Percentiles rank a stretch among this genome's conserved stretches.
Conservation (phyloP, 1,140 invertebrate genomes). For the Reticulitermes speratus region DNA sequence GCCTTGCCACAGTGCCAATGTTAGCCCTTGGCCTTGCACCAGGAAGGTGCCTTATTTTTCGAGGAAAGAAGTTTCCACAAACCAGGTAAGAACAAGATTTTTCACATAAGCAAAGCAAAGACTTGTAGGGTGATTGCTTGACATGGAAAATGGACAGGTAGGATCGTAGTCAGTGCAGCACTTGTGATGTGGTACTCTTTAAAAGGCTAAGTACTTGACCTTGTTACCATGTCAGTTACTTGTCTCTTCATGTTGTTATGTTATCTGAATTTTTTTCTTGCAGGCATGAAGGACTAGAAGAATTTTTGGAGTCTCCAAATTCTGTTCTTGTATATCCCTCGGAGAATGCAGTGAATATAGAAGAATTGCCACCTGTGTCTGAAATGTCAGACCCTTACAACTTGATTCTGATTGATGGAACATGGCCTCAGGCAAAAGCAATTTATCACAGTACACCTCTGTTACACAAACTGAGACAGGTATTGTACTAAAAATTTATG, state of each 20-base stretch:
- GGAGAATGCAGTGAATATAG: conserved; percentile 64
- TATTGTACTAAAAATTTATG: conserved; percentile 33
- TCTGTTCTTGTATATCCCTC: conserved; percentile 84
- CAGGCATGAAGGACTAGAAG: conserved; percentile 65
- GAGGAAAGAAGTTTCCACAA: conserved; percentile 80
- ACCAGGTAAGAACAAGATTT: conserved; percentile 44
- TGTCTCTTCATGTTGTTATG: no score
- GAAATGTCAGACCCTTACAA: conserved; percentile 58
- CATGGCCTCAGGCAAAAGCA: conserved; percentile 87
- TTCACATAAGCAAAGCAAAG: no score
- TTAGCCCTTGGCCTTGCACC: conserved; percentile 69
- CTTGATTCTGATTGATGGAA: conserved; percentile 87
- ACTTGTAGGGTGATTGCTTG: no score
- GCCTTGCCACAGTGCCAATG: conserved; percentile 87
- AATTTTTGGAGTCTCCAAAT: conserved; percentile 66
- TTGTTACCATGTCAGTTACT: no score
- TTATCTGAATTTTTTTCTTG: conserved; percentile 37
- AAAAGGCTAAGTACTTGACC: no score
- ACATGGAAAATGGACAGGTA: no score
- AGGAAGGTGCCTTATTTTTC: conserved; percentile 74
- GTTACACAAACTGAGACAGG: conserved; percentile 47
- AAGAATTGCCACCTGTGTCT: conserved; percentile 44
- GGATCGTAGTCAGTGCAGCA: no score
- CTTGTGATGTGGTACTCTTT: no score
- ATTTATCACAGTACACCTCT: conserved; percentile 49